Conservation (phyloP, 2,888 invertebrate genomes). For the Pyrgus malvae region DNA sequence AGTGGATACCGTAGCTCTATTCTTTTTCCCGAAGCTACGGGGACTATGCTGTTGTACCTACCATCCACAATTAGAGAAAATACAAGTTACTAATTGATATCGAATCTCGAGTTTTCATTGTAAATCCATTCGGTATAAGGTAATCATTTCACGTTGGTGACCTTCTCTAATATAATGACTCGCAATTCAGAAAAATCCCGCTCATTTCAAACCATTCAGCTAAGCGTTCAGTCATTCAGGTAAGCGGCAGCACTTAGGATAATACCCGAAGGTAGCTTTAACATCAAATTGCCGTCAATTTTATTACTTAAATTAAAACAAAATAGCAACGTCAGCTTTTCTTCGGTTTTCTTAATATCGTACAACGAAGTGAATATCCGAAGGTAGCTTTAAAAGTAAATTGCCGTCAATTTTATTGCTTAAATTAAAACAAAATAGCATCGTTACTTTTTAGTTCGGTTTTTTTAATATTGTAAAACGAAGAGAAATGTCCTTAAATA, state of each 20-base stretch:
- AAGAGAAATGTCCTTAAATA: too few relatives aligned
- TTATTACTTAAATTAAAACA: constrained; percentile 13
- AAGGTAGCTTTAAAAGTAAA: constrained; percentile 21
- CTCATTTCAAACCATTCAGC: constrained; percentile 31
- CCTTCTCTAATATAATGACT: constrained; percentile 18
- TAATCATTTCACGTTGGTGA: constrained; percentile 8
- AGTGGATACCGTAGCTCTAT: too few relatives aligned
- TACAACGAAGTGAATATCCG: too few relatives aligned
- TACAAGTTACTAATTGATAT: too few relatives aligned
- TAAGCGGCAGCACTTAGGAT: constrained; percentile 28
- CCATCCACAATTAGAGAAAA: too few relatives aligned
- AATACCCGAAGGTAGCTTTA: constrained; percentile 22
- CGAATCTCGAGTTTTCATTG: too few relatives aligned
- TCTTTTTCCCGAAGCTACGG: too few relatives aligned
- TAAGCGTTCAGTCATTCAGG: constrained; percentile 31
- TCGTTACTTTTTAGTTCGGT: too few relatives aligned
- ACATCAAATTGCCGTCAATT: constrained; percentile 19
- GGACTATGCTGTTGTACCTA: too few relatives aligned
- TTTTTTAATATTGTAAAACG: too few relatives aligned
- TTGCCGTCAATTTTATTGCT: constrained; percentile 19
- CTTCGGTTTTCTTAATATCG: too few relatives aligned
- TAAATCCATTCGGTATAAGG: not conserved
- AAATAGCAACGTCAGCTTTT: too few relatives aligned
- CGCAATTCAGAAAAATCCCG: constrained; percentile 29
- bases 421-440: constrained; percentile 1